Percentiles rank a stretch among this genome's conserved stretches.
Evolutionary conservation across 2,888 invertebrate species (phyloP).

Genomic region (Lucinisca nassula): DNA sequence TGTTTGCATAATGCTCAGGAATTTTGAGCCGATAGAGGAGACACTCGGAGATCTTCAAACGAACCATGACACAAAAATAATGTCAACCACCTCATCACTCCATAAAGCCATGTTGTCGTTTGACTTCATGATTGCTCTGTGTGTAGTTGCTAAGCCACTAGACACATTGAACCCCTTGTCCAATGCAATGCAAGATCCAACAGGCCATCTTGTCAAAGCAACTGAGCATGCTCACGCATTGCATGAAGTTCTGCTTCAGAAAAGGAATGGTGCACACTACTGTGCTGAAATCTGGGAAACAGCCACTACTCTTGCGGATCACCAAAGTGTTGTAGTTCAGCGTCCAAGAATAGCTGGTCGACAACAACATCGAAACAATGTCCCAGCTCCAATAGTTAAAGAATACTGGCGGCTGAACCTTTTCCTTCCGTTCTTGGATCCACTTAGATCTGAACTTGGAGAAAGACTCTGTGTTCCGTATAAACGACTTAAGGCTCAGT

Average conservation of each 20-base stretch:
- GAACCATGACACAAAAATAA: neutral
- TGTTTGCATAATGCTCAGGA: no score
- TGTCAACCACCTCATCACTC: constrained; percentile 23
- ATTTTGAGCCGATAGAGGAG: neutral
- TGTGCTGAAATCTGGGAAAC: neutral
- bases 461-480: constrained; percentile 5
- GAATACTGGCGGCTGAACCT: no score
- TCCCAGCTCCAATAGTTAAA: constrained; percentile 13
- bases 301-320: no score
- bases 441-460: constrained; percentile 18
- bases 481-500: constrained; percentile 12
- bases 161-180: constrained; percentile 23
- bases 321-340: neutral
- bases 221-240: constrained; percentile 16
- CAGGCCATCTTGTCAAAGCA: constrained; percentile 29
- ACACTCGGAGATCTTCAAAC: neutral
- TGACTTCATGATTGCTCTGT: constrained; percentile 21
- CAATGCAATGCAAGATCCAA: constrained; percentile 29
- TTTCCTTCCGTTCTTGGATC: constrained; percentile 36
- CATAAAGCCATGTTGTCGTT: constrained; percentile 21
- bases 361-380: constrained; percentile 17
- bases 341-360: constrained; percentile 18
- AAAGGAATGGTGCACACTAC: neutral
- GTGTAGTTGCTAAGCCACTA: constrained; percentile 11
- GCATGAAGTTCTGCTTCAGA: constrained; percentile 1